phyloP scores from a whole-genome alignment of 2,797 vertebrate species.

The Petrocephalus sullivani region DNA sequence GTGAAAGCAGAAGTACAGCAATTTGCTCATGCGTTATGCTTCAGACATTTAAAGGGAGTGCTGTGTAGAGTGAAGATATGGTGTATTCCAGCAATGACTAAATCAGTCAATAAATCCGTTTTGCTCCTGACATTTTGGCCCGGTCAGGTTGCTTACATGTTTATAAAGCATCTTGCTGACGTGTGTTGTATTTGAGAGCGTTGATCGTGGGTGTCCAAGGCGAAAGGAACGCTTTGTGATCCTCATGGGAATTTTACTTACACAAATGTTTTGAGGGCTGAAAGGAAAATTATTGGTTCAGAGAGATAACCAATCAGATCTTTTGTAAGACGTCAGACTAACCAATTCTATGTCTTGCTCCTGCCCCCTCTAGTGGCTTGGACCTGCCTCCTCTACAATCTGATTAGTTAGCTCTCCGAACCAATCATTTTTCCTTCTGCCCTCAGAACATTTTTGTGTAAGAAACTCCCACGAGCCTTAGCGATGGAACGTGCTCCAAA shows the following conservation, averaged over 20 bases:
- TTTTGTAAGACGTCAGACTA: no score
- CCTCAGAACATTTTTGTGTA: no score
- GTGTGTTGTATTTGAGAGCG: neutral
- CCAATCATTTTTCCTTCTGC: no score
- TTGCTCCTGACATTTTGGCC: neutral
- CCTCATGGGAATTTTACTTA: no score
- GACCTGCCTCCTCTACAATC: no score
- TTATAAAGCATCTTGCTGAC: neutral
- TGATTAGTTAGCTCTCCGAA: no score
- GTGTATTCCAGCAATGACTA: neutral
- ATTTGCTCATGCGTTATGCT: neutral
- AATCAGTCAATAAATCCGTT: neutral
- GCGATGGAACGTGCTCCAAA: neutral
- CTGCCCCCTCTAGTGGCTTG: no score
- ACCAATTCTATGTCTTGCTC: no score
- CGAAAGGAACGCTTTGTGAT: neutral
- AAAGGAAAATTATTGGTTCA: no score
- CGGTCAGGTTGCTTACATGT: neutral
- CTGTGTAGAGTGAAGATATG: neutral
- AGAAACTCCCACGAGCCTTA: no score
- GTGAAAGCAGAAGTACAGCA: neutral
- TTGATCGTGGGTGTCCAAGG: neutral
- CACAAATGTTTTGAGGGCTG: no score
- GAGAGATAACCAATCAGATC: no score
- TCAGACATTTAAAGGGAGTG: neutral